These are phyloP conservation scores for Lathronympha strigana DNA, from an alignment of 2,888 invertebrate genomes.

Conservation along the genomic window DNA sequence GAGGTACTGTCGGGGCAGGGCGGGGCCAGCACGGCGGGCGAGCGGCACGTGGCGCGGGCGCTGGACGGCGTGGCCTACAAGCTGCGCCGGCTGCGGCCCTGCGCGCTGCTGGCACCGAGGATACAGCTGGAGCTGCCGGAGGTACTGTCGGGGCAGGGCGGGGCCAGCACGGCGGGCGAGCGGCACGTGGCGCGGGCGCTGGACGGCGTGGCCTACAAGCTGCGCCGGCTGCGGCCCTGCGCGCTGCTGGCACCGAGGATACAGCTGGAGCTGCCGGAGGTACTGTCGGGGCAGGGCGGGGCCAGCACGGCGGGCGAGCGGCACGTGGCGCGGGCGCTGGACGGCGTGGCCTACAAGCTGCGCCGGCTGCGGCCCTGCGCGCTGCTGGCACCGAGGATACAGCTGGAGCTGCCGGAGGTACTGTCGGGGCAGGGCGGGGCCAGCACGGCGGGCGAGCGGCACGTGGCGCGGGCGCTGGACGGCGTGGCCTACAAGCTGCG, in stretches of 20 bases:
- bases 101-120: too few relatives aligned
- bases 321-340: slow-evolving; percentile 76
- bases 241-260: slow-evolving; percentile 92
- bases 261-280: slow-evolving; percentile 94
- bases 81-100: neutral
- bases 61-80: slow-evolving; percentile 91
- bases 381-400: neutral
- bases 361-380: neutral
- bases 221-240: slow-evolving; percentile 94
- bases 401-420: neutral
- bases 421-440: neutral
- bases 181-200: slow-evolving; percentile 78
- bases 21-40: slow-evolving; percentile 1
- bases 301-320: slow-evolving; percentile 8
- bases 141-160: neutral
- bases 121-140: slow-evolving; percentile 3
- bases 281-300: slow-evolving; percentile 54
- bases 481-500: slow-evolving; percentile 95
- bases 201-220: slow-evolving; percentile 93
- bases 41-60: slow-evolving; percentile 64
- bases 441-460: slow-evolving; percentile 55
- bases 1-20: slow-evolving; percentile 83
- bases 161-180: slow-evolving; percentile 52
- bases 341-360: slow-evolving; percentile 89
- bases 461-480: slow-evolving; percentile 83